Percentiles rank a stretch among this genome's conserved stretches.
Conservation (phyloP, 2,113 vertebrate genomes). For the Anolis carolinensis region DNA sequence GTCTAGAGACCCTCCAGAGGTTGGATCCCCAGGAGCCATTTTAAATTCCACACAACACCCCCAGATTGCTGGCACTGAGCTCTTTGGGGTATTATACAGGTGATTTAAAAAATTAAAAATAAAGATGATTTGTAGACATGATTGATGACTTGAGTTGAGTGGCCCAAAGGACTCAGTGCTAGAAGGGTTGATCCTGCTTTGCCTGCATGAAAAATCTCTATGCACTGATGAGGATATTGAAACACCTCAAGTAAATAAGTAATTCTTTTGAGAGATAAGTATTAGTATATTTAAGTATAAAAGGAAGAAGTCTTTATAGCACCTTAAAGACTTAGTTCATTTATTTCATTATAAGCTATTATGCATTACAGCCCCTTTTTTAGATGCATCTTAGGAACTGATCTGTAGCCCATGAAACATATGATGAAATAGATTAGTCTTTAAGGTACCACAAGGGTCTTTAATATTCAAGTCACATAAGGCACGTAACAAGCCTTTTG, state of each 20-base stretch:
- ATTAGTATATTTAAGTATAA: no score
- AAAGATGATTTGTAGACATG: background rate
- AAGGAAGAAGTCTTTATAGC: no score
- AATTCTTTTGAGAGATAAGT: no score
- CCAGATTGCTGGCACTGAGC: background rate
- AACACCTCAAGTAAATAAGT: background rate
- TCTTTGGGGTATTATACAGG: background rate
- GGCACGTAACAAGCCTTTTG: background rate
- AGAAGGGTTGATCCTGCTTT: no score
- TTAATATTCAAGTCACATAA: background rate
- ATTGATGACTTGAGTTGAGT: no score
- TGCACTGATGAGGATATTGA: background rate
- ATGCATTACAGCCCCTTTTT: no score
- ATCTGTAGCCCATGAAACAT: no score
- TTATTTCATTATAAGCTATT: no score
- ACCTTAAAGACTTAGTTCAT: no score
- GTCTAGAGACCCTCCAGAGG: background rate
- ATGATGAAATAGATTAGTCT: no score
- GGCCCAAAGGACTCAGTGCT: background rate
- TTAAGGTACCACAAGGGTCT: no score
- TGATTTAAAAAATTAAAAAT: background rate
- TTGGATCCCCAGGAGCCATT: background rate
- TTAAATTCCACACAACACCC: background rate
- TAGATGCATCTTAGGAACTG: no score
- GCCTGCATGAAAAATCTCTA: background rate